Base-by-base conservation (phyloP, 2,888 invertebrate species). In the Platycheirus albimanus region DNA sequence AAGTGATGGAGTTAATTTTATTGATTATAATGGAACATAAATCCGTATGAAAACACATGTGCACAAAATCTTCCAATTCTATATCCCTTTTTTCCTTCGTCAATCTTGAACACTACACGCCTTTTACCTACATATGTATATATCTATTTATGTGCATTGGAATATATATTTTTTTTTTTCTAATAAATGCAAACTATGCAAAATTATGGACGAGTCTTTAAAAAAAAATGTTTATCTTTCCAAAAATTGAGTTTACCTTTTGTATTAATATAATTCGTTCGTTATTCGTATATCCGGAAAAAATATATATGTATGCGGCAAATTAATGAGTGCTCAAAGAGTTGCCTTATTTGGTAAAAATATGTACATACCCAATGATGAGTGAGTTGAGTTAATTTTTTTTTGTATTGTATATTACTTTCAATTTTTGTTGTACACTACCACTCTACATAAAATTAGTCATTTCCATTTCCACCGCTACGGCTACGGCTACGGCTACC, bases 261-360 rank as follows among this genome's bases (percentile, higher is more conserved):
- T n/a, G n/a, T n/a, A n/a, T n/a, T n/a, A n/a, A n/a, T n/a, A n/a
- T n/a, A n/a, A n/a, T n/a, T n/a, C n/a, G n/a, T n/a, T n/a, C n/a
- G n/a, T n/a, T n/a, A n/a, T n/a, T n/a, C n/a, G n/a, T n/a, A n/a
- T n/a, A n/a, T n/a, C n/a, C n/a, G n/a, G n/a, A n/a, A n/a, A n/a
- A n/a, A n/a, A n/a, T n/a, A n/a, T n/a, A n/a, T n/a, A n/a, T 75
- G 64, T 75, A 66, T 80, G 30, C 71, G 75, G 61, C 45, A 36
- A 47, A 70, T 30, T 61, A 43, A 75, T 24, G 43, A 77, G 41
- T n/a, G n/a, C n/a, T n/a, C n/a, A 66, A 45, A 45, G 72, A 72
- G 78, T 66, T 80, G 70, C 80, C 75, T 80, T 80, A 80, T 80
- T 75, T 80, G 80, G 80, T 80, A 80, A 80, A 76, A 75, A 69